Base-by-base conservation (phyloP, 2,797 vertebrate genomes). In the Oophaga sylvatica region DNA sequence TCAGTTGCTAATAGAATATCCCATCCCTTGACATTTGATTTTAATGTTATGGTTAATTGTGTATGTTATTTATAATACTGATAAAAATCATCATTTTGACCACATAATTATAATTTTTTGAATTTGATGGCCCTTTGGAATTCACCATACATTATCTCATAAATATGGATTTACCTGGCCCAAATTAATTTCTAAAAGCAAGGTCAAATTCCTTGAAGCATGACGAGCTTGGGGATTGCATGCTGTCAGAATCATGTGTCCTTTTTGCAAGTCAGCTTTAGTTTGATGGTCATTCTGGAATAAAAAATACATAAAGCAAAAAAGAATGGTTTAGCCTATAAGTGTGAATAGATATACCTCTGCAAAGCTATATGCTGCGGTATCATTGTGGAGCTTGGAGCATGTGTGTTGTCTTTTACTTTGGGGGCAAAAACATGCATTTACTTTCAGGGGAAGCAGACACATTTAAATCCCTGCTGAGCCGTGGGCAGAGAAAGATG, bases 401-500 rank as follows among this genome's bases (percentile, higher is more conserved):
- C 63, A 80, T 80, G 35, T 35, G 77, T 84, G 77, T 83, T 89
- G 90, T 91, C 88, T 91, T 93, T 91, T 85, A 90, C 90, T 90
- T 90, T 89, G 88, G 86, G 8, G 91, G 91, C 86, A 91, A 91
- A 92, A 92, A 87, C 87, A 91, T 88, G 90, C 91, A 92, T 92
- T 93, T 92, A 91, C 91, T 93, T 93, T 93, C 92, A 84, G 88
- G n/a, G 82, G 91, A 91, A 92, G 92, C 87, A 91, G 93, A 89
- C 90, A 90, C 87, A 90, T 91, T 93, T 90, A 92, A 93, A 92
- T 93, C 92, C 92, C 92, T 84, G 92, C 92, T 93, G 92, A 91
- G 92, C 85, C 9, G 83, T 31, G 80, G 90, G 91, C 91, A 91
- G 75, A 90, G 90, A 84, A 87, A 91, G 90, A 90, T 87, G 91